phyloP scores from a whole-genome alignment of 2,888 invertebrate genomes.

The Ichneumon xanthorius region DNA sequence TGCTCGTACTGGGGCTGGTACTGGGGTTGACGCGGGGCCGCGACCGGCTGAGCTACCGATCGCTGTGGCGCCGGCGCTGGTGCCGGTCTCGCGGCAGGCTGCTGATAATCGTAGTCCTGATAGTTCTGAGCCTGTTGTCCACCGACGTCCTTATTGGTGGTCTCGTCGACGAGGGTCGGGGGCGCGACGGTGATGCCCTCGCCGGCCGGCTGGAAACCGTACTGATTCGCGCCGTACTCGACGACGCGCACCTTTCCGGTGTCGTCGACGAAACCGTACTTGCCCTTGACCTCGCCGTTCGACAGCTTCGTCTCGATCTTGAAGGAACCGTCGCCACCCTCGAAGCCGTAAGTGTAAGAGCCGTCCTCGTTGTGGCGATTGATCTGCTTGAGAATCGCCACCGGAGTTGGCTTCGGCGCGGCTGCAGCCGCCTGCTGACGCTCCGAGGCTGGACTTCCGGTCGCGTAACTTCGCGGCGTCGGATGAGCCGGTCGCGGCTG shows the following conservation, averaged over 20 bases:
- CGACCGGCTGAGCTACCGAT: slow-evolving; percentile 62
- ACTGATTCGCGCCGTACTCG: slow-evolving; percentile 95
- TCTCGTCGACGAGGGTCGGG: slow-evolving; percentile 85
- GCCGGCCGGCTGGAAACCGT: slow-evolving; percentile 94
- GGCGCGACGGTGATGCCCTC: slow-evolving; percentile 93
- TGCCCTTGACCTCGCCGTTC: slow-evolving; percentile 94
- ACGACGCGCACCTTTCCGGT: slow-evolving; percentile 92
- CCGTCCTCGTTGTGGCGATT: slow-evolving; percentile 96
- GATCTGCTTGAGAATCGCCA: slow-evolving; percentile 94
- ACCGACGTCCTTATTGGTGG: slow-evolving; percentile 80
- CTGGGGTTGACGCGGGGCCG: slow-evolving; percentile 64
- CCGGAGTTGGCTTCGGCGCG: slow-evolving; percentile 87
- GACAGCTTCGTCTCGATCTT: slow-evolving; percentile 95
- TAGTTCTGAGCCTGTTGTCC: slow-evolving; percentile 69
- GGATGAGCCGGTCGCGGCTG: slow-evolving; percentile 77
- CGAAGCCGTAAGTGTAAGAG: slow-evolving; percentile 96
- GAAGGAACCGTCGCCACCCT: slow-evolving; percentile 94
- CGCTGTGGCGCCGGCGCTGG: slow-evolving; percentile 71
- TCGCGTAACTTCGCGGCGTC: slow-evolving; percentile 85
- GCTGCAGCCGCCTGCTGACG: slow-evolving; percentile 85
- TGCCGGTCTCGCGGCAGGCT: slow-evolving; percentile 61
- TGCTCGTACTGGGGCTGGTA: slow-evolving; percentile 70
- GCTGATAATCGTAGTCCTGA: slow-evolving; percentile 78
- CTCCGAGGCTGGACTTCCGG: slow-evolving; percentile 83
- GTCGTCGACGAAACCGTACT: slow-evolving; percentile 95